Percentiles rank a stretch among this genome's conserved stretches.
phyloP scores from a whole-genome alignment of 2,888 invertebrate species.

The Caenorhabditis doughertyi region DNA sequence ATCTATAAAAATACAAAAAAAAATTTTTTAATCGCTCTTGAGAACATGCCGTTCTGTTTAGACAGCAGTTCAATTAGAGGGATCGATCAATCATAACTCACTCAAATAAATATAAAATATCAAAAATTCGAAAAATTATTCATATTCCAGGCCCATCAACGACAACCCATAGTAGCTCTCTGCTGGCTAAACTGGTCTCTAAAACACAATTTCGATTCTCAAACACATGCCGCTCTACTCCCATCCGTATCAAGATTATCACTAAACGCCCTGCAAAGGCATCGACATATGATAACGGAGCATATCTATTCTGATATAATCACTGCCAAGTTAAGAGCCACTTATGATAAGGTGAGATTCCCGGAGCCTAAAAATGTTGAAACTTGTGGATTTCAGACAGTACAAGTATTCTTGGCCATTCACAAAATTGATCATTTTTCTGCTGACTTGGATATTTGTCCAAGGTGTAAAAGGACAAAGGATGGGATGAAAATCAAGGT shows the following conservation, averaged over 20 bases:
- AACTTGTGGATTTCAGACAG: constrained; percentile 69
- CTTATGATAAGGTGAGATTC: constrained; percentile 77
- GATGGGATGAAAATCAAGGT: constrained; percentile 79
- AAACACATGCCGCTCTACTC: constrained; percentile 71
- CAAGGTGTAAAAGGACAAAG: constrained; percentile 77
- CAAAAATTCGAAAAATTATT: too few species aligned
- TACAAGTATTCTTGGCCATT: constrained; percentile 80
- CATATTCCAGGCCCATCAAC: constrained; percentile 64
- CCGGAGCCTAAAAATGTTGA: not conserved
- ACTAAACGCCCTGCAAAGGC: constrained; percentile 77
- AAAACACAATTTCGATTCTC: constrained; percentile 78
- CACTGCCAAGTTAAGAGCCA: constrained; percentile 80
- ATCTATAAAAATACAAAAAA: too few species aligned
- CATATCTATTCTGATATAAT: constrained; percentile 78
- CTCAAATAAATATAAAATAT: too few species aligned
- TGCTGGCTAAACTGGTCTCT: constrained; percentile 82
- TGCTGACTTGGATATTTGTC: constrained; percentile 79
- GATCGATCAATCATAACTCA: too few species aligned
- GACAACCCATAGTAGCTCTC: constrained; percentile 79
- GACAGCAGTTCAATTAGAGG: too few species aligned
- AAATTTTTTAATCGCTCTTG: too few species aligned
- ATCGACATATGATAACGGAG: constrained; percentile 81
- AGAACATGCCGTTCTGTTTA: too few species aligned
- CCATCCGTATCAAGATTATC: constrained; percentile 79
- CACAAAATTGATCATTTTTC: constrained; percentile 81